Evolutionary conservation across 2,797 vertebrate species (phyloP).

Genomic region (Oreochromis mossambicus): DNA sequence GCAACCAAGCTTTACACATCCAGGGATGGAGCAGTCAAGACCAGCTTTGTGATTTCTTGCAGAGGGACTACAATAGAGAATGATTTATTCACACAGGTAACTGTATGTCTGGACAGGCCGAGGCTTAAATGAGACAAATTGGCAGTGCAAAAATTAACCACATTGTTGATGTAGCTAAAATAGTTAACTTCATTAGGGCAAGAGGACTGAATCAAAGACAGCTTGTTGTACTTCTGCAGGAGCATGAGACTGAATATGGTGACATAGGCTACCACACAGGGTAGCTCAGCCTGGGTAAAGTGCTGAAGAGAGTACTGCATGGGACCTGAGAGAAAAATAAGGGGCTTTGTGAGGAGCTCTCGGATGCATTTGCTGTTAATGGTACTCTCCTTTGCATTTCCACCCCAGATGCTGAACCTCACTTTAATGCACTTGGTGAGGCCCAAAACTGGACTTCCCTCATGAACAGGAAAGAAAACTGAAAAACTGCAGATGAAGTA

Average conservation of each 20-base stretch:
- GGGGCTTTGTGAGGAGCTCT: neutral
- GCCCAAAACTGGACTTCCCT: neutral
- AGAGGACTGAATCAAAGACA: neutral
- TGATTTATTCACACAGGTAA: neutral
- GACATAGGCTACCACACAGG: neutral
- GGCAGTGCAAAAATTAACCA: neutral
- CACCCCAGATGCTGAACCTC: neutral
- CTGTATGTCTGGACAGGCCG: neutral
- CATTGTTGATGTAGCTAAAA: neutral
- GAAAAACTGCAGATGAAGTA: neutral
- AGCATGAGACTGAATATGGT: neutral
- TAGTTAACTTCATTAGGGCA: neutral
- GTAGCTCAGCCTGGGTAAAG: neutral
- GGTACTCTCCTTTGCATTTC: neutral
- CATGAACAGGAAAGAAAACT: neutral
- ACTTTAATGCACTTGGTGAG: neutral
- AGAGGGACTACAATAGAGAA: neutral
- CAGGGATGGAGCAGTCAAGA: neutral
- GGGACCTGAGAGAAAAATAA: neutral
- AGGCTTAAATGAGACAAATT: fast-evolving
- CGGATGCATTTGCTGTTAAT: fast-evolving
- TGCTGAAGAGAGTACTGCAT: neutral
- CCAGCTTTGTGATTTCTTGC: neutral
- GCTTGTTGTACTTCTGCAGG: neutral
- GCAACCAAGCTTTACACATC: neutral